phyloP scores from a whole-genome alignment of 2,797 vertebrate species.

The Cichlasoma orientale region DNA sequence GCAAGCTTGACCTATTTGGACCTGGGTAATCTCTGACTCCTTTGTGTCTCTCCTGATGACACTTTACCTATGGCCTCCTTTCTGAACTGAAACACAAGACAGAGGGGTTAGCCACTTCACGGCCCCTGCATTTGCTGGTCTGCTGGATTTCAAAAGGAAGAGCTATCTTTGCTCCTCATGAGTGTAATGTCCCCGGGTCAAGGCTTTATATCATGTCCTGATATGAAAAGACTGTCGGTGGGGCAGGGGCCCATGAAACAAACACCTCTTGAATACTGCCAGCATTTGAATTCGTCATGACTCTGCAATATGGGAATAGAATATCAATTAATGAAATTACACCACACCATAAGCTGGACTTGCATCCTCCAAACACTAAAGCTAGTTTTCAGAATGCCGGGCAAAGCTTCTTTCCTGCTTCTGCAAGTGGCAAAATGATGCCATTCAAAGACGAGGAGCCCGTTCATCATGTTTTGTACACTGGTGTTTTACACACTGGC shows the following conservation, averaged over 20 bases:
- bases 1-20: slow-evolving; percentile 64
- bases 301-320: slow-evolving; percentile 9
- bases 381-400: slow-evolving; percentile 63
- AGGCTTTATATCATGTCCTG: slow-evolving; percentile 67
- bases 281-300: slow-evolving; percentile 63
- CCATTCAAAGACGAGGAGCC: slow-evolving; percentile 34
- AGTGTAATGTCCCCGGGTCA: slow-evolving; percentile 64
- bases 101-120: slow-evolving; percentile 64
- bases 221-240: slow-evolving; percentile 74
- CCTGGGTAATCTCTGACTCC: slow-evolving; percentile 58
- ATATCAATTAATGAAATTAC: slow-evolving; percentile 62
- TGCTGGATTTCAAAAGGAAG: slow-evolving; percentile 79
- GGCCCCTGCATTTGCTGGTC: slow-evolving; percentile 76
- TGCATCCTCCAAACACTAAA: slow-evolving; percentile 38
- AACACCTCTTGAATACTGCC: slow-evolving; percentile 70
- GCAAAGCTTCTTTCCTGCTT: slow-evolving; percentile 67
- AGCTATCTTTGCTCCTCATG: slow-evolving; percentile 64
- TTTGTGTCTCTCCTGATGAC: slow-evolving; percentile 72
- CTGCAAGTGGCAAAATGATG: slow-evolving; percentile 55
- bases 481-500: slow-evolving; percentile 14
- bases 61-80: slow-evolving; percentile 57
- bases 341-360: slow-evolving; percentile 12
- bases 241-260: slow-evolving; percentile 67
- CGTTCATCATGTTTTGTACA: slow-evolving; percentile 64
- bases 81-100: slow-evolving; percentile 72